phyloP scores from a whole-genome alignment of 2,888 invertebrate genomes.

The Athetis lepigone region DNA sequence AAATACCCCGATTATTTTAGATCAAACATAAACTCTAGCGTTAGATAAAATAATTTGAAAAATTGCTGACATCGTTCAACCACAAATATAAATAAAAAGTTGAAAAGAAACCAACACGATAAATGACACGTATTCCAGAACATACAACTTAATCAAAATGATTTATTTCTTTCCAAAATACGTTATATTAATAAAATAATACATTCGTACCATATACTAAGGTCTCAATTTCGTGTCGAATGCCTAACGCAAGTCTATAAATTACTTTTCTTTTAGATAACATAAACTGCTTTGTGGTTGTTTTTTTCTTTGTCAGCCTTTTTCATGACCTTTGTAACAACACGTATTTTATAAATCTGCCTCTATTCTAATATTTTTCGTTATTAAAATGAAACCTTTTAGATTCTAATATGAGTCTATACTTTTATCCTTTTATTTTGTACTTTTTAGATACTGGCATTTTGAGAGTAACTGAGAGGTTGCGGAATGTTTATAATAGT shows the following conservation, averaged over 20 bases:
- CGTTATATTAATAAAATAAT: conserved; percentile 30
- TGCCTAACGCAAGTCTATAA: conserved; percentile 26
- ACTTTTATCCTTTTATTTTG: background rate
- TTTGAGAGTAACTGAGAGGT: too few relatives aligned
- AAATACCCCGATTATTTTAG: too few relatives aligned
- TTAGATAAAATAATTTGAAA: too few relatives aligned
- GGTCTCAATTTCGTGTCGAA: conserved; percentile 23
- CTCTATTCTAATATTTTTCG: conserved; percentile 7
- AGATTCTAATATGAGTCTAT: background rate
- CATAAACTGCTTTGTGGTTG: conserved; percentile 35
- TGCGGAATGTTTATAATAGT: too few relatives aligned
- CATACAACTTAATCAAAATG: background rate
- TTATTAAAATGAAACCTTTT: conserved; percentile 17
- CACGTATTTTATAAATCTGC: conserved; percentile 35
- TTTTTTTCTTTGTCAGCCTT: conserved; percentile 37
- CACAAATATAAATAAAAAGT: too few relatives aligned
- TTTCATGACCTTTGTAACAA: conserved; percentile 34
- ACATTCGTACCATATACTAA: conserved; percentile 27
- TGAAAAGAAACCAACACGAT: too few relatives aligned
- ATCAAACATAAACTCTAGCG: too few relatives aligned
- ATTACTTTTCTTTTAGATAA: conserved; percentile 40
- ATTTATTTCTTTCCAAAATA: conserved; percentile 14
- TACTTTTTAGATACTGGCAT: too few relatives aligned
- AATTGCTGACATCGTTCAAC: too few relatives aligned
- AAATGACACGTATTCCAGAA: conserved; percentile 4